Conservation (phyloP, 2,797 vertebrate species). For the Emydoidea blandingii region DNA sequence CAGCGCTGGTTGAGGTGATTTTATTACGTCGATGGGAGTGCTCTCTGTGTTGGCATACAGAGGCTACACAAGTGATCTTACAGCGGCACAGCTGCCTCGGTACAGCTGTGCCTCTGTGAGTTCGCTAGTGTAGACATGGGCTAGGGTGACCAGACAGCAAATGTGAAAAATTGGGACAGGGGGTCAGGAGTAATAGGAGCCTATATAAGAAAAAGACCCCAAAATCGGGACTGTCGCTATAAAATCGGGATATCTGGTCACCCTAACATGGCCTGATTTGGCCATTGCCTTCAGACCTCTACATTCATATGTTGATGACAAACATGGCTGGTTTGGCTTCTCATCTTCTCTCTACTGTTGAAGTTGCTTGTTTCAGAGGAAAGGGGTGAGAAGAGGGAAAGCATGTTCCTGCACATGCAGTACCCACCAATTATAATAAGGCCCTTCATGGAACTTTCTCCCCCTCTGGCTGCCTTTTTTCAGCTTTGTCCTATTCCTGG, state of each 20-base stretch:
- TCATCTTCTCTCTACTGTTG: not conserved
- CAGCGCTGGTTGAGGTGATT: no score
- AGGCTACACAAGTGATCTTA: no score
- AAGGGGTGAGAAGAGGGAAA: not conserved
- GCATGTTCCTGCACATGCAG: rapidly evolving
- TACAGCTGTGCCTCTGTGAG: no score
- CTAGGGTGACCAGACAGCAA: not conserved
- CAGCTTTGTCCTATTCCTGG: not conserved
- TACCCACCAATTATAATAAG: not conserved
- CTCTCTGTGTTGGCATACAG: no score
- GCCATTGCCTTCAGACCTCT: not conserved
- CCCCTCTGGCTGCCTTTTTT: not conserved
- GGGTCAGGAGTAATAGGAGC: no score
- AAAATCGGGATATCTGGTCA: no score
- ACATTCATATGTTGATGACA: not conserved
- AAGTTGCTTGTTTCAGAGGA: not conserved
- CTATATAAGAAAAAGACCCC: no score
- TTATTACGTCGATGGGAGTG: no score
- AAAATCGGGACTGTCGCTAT: no score
- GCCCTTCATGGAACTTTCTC: not conserved
- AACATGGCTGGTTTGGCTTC: not conserved
- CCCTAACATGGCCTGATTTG: not conserved
- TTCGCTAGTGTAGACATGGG: no score
- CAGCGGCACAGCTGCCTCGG: no score
- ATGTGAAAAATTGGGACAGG: no score